Percentiles rank a stretch among this genome's conserved stretches.
Conservation (phyloP, 1,140 invertebrate species). For the Magallana angulata region DNA sequence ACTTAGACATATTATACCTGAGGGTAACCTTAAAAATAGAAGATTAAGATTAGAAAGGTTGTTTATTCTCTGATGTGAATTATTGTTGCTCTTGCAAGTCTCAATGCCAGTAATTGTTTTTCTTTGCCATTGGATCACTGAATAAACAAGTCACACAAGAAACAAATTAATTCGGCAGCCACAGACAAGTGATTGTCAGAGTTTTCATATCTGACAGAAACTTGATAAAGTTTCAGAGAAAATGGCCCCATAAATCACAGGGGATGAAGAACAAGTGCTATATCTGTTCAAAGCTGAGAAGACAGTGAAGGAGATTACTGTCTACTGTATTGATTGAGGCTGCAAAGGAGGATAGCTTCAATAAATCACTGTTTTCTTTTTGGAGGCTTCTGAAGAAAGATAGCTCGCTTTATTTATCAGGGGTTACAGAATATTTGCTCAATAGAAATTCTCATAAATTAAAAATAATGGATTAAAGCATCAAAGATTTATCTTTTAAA, state of each 20-base stretch:
- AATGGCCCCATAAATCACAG: not conserved
- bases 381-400: not conserved
- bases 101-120: too few species aligned
- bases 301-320: not conserved
- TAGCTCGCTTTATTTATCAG: not conserved
- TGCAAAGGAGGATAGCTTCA: not conserved
- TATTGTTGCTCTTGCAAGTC: too few species aligned
- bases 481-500: not conserved
- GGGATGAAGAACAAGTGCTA: not conserved
- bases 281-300: not conserved
- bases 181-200: not conserved
- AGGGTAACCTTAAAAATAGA: too few species aligned
- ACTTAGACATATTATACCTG: too few species aligned
- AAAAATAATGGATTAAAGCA: not conserved
- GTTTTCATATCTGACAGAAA: not conserved
- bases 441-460: not conserved
- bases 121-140: not conserved
- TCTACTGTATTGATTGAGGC: not conserved
- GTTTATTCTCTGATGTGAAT: too few species aligned
- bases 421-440: not conserved
- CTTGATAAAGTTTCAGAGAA: not conserved
- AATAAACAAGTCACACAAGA: not conserved
- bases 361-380: conserved; percentile 21
- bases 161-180: not conserved
- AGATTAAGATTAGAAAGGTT: too few species aligned